A percentile compares a stretch with the other conserved stretches of the same genome.
Evolutionary conservation across 1,140 invertebrate genomes (phyloP).

Genomic region (Lethrus apterus): DNA sequence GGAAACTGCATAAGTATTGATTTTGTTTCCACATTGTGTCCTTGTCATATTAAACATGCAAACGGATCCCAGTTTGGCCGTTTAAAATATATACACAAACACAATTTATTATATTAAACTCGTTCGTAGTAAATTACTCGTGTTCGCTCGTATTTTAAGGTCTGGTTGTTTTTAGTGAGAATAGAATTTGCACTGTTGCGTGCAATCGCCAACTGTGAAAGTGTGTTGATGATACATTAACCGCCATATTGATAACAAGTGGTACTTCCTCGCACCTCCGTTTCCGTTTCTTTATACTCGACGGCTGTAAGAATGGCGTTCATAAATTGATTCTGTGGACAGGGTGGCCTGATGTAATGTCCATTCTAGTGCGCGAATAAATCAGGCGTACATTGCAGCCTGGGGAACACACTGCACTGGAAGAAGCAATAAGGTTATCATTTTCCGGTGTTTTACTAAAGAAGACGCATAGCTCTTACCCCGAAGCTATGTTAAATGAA

Average conservation of each 20-base stretch:
- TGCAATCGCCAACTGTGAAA: neutral
- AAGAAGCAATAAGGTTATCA: conserved; percentile 36
- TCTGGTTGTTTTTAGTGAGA: neutral
- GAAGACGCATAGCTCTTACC: conserved; percentile 30
- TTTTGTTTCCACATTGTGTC: too few species aligned
- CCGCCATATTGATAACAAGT: conserved; percentile 23
- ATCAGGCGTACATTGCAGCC: conserved; percentile 31
- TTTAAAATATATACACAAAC: neutral
- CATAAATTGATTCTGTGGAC: conserved; percentile 28
- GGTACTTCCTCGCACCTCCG: conserved; percentile 16
- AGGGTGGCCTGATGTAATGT: conserved; percentile 28
- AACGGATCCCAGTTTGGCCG: too few species aligned
- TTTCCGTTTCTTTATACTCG: conserved; percentile 22
- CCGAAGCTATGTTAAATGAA: too few species aligned
- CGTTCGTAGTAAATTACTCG: neutral
- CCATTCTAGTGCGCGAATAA: conserved; percentile 30
- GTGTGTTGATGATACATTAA: conserved; percentile 17
- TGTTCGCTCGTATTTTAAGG: neutral
- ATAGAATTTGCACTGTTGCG: conserved; percentile 14
- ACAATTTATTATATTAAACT: conserved; percentile 1
- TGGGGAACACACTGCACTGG: conserved; percentile 26
- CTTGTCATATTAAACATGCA: too few species aligned
- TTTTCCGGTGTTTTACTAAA: conserved; percentile 35
- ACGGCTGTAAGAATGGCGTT: conserved; percentile 17
- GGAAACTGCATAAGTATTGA: too few species aligned